Percentiles rank a stretch among this genome's conserved stretches.
These are phyloP conservation scores for Caiman crocodilus DNA, from an alignment of 2,797 vertebrate genomes.

Conservation along the genomic window DNA sequence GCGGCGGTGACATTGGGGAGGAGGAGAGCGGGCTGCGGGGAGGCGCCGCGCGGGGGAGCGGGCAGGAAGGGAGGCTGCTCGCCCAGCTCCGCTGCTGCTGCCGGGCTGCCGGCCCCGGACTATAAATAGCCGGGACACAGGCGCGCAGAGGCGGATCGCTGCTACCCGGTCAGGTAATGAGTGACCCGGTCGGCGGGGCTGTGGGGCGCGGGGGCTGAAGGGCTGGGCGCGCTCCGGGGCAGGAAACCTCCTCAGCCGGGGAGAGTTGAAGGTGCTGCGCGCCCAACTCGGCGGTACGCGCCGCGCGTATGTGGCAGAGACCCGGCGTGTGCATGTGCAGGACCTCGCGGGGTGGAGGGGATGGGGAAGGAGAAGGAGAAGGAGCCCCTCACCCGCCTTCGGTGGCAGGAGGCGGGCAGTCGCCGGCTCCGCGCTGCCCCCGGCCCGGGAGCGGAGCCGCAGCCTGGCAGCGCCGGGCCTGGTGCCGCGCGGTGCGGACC, in stretches of 20 bases:
- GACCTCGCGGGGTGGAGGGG: neutral
- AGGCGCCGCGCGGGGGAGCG: neutral
- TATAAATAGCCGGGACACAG: constrained; percentile 79
- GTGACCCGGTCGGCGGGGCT: fast-evolving
- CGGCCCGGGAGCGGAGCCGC: fast-evolving
- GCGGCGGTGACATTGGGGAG: constrained; percentile 46
- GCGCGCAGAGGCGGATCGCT: neutral
- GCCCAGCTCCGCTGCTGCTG: neutral
- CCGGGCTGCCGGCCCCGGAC: constrained; percentile 50
- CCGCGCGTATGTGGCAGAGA: too few relatives aligned
- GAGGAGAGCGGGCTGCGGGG: constrained; percentile 28
- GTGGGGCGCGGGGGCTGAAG: neutral
- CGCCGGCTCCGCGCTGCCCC: neutral
- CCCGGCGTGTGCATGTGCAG: neutral
- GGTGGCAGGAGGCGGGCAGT: neutral
- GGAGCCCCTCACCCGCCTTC: too few relatives aligned
- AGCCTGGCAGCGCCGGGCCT: neutral
- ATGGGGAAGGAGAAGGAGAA: too few relatives aligned
- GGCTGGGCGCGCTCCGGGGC: neutral
- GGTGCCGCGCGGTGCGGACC: too few relatives aligned
- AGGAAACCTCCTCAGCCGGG: neutral
- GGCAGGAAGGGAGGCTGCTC: neutral
- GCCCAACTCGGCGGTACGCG: too few relatives aligned
- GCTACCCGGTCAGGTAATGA: neutral
- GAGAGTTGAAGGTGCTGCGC: neutral